Conservation (phyloP, 2,797 vertebrate genomes). For the Melanotaenia parkinsoni region DNA sequence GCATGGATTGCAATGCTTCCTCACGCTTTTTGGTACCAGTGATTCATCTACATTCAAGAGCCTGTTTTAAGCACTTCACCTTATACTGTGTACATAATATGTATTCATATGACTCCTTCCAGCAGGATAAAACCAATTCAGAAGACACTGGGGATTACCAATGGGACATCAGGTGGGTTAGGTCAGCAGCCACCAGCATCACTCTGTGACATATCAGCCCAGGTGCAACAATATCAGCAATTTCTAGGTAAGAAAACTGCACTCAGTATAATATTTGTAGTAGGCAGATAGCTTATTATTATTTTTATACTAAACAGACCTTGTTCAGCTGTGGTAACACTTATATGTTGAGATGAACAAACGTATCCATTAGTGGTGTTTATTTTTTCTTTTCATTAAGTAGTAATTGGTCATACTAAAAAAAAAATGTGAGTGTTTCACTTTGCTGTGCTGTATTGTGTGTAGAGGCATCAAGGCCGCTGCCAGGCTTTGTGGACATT, state of each 20-base stretch:
- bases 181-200: conserved; percentile 83
- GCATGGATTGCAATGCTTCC: background rate
- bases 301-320: background rate
- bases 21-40: background rate
- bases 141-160: conserved; percentile 90
- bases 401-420: background rate
- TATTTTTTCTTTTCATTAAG: background rate
- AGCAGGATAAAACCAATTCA: conserved; percentile 89
- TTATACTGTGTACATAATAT: background rate
- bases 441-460: conserved; percentile 9
- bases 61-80: background rate
- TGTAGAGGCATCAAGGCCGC: conserved; percentile 86
- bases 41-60: background rate
- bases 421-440: background rate
- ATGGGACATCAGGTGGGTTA: conserved; percentile 84
- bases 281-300: background rate
- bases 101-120: conserved; percentile 15
- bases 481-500: conserved; percentile 89
- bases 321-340: background rate
- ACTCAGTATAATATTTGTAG: background rate
- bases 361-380: too few species aligned
- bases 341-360: background rate
- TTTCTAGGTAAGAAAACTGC: conserved; percentile 87
- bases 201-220: conserved; percentile 90
- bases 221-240: conserved; percentile 96